Conservation (phyloP, 1,140 invertebrate genomes). For the Microplitis mediator region DNA sequence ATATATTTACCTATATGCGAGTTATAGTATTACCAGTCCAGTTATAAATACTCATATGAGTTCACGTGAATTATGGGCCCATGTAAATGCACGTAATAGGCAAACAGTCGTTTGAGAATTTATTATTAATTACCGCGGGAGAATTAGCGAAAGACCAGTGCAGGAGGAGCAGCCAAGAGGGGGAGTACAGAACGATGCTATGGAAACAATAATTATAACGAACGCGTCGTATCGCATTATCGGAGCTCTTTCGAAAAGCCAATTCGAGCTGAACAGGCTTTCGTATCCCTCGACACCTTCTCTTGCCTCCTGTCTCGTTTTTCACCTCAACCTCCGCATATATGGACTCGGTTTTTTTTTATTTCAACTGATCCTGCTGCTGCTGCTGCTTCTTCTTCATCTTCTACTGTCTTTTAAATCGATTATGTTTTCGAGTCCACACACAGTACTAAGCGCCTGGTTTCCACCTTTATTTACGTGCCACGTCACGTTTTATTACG, state of each 20-base stretch:
- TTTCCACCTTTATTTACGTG: conserved; percentile 17
- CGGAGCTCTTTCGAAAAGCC: conserved; percentile 18
- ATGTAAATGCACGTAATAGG: conserved; percentile 5
- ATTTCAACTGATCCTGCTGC: not conserved
- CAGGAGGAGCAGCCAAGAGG: not conserved
- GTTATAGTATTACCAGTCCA: not conserved
- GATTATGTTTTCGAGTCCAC: not conserved
- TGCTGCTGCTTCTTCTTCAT: conserved; percentile 1
- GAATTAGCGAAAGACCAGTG: conserved; percentile 14
- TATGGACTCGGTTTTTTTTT: conserved; percentile 1
- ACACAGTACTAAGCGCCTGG: not conserved
- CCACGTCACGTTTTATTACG: conserved; percentile 21
- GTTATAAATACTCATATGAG: too few relatives aligned
- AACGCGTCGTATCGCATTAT: conserved; percentile 25
- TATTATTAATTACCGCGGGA: conserved; percentile 9
- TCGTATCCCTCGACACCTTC: conserved; percentile 12
- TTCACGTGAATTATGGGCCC: conserved; percentile 14
- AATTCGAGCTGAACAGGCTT: conserved; percentile 22
- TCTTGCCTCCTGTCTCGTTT: conserved; percentile 6
- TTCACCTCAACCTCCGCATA: not conserved
- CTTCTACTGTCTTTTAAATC: conserved; percentile 24
- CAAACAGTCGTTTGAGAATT: conserved; percentile 15
- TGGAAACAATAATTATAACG: conserved; percentile 20
- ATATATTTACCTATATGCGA: not conserved
- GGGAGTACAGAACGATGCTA: not conserved